A percentile compares a stretch with the other conserved stretches of the same genome.
Evolutionary conservation across 2,113 vertebrate genomes (phyloP).

Genomic region (Microcebus lehilahytsara): DNA sequence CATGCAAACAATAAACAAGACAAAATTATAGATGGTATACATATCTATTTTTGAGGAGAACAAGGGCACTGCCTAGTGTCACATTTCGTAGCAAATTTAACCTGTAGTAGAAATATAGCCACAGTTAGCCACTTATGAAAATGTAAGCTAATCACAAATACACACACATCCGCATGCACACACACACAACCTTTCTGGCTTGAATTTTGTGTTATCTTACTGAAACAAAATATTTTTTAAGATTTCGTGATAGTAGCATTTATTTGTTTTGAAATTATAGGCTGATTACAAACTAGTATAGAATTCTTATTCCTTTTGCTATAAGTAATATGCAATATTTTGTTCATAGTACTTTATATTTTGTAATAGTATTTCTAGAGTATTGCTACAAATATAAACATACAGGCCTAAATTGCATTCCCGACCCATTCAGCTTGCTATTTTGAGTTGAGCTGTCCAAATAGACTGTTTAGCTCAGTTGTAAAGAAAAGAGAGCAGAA

Average conservation of each 20-base stretch:
- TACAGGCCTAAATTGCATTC: neutral
- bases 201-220: neutral
- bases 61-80: neutral
- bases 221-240: neutral
- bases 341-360: neutral
- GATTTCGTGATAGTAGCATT: neutral
- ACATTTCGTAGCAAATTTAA: constrained; percentile 2
- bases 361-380: neutral
- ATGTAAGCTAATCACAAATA: neutral
- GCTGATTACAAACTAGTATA: neutral
- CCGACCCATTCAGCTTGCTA: neutral
- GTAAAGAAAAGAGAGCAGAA: neutral
- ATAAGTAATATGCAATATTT: neutral
- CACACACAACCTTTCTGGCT: neutral
- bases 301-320: neutral
- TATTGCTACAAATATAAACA: neutral
- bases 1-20: neutral
- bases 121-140: neutral
- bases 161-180: neutral
- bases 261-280: neutral
- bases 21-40: neutral
- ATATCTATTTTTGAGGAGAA: neutral
- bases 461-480: neutral
- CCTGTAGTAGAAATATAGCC: neutral
- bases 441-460: constrained; percentile 22